Percentiles rank a stretch among this genome's conserved stretches.
phyloP scores from a whole-genome alignment of 2,113 vertebrate species.

The Platycercus adscitus region DNA sequence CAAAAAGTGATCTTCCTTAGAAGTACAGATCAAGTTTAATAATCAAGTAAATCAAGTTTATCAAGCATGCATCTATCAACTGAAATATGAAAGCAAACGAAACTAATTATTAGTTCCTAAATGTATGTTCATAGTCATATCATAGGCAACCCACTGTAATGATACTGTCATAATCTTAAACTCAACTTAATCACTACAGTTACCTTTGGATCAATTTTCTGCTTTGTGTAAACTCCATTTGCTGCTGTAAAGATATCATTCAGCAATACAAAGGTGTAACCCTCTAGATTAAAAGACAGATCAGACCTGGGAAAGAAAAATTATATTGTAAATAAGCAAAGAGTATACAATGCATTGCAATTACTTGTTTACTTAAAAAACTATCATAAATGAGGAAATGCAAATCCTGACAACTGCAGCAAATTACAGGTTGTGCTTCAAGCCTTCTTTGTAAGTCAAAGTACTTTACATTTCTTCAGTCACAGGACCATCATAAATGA shows the following conservation, averaged over 20 bases:
- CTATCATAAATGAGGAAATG: background rate
- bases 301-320: constrained; percentile 82
- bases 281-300: constrained; percentile 87
- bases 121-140: background rate
- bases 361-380: background rate
- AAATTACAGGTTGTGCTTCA: background rate
- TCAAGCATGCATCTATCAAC: background rate
- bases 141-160: background rate
- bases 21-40: background rate
- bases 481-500: background rate
- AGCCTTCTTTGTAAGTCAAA: background rate
- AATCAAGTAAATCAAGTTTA: no score
- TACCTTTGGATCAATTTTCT: constrained; percentile 90
- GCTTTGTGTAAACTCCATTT: constrained; percentile 89
- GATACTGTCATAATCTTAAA: background rate
- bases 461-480: background rate
- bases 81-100: background rate
- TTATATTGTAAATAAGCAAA: background rate
- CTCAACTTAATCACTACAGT: background rate
- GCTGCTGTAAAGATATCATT: constrained; percentile 92
- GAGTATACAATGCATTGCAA: background rate
- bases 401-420: background rate
- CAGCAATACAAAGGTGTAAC: constrained; percentile 86
- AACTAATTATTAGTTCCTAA: background rate
- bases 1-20: background rate